Conservation (phyloP, 2,888 invertebrate genomes). For the Octodonta nipae region DNA sequence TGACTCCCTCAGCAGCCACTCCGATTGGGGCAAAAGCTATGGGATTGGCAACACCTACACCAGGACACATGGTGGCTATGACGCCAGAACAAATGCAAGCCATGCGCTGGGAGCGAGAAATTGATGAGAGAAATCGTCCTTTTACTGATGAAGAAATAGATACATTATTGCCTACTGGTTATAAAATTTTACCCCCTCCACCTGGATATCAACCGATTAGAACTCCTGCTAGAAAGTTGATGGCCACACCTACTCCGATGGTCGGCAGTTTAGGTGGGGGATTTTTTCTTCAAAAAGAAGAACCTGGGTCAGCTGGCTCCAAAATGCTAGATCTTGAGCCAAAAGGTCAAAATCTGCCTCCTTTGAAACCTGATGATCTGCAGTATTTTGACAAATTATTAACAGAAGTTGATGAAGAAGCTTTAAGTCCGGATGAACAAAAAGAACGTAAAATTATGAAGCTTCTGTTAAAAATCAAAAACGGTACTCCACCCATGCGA, state of each 20-base stretch:
- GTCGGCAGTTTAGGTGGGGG: constrained; percentile 77
- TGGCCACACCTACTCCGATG: constrained; percentile 96
- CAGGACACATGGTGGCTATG: constrained; percentile 88
- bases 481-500: constrained; percentile 98
- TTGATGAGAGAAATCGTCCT: constrained; percentile 93
- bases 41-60: constrained; percentile 96
- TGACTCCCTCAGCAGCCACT: constrained; percentile 74
- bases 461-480: constrained; percentile 92
- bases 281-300: constrained; percentile 86
- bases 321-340: constrained; percentile 95
- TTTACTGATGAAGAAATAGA: constrained; percentile 95
- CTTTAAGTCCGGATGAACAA: constrained; percentile 87
- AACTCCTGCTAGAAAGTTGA: constrained; percentile 93
- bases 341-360: constrained; percentile 73
- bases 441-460: constrained; percentile 99
- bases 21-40: constrained; percentile 90
- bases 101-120: constrained; percentile 95
- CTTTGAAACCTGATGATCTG: constrained; percentile 98
- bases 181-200: constrained; percentile 48
- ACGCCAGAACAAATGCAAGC: constrained; percentile 98
- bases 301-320: constrained; percentile 64
- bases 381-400: constrained; percentile 98
- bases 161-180: constrained; percentile 93
- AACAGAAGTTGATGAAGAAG: constrained; percentile 94
- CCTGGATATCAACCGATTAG: constrained; percentile 83